phyloP scores from a whole-genome alignment of 2,797 vertebrate genomes.

The Ataeniobius toweri region DNA sequence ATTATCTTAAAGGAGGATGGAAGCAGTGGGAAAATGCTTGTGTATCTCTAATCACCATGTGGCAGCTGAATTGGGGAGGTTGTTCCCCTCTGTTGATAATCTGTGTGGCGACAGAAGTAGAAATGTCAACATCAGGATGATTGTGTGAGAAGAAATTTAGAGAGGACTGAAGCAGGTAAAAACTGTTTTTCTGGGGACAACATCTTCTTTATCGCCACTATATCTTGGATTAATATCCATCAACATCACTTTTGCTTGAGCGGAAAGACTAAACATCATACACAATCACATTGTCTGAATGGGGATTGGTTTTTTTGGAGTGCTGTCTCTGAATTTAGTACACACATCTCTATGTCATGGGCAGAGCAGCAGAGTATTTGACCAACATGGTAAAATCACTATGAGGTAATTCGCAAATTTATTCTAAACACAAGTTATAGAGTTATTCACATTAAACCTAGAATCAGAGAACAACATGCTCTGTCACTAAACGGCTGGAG shows the following conservation, averaged over 20 bases:
- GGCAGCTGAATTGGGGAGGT: constrained; percentile 33
- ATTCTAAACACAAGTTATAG: background rate
- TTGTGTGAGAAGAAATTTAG: background rate
- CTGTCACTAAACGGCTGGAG: constrained; percentile 17
- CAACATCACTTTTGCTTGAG: constrained; percentile 57
- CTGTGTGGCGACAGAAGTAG: constrained; percentile 17
- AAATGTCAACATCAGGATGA: constrained; percentile 21
- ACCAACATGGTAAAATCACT: background rate
- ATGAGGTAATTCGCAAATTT: background rate
- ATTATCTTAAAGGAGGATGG: constrained; percentile 63
- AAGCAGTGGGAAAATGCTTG: constrained; percentile 78
- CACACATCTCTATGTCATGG: background rate
- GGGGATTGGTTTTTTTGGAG: constrained; percentile 67
- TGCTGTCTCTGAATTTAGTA: constrained; percentile 49
- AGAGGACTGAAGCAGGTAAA: constrained; percentile 2
- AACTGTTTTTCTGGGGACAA: constrained; percentile 14
- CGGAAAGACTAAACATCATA: constrained; percentile 57
- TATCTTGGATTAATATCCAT: constrained; percentile 66
- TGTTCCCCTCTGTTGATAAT: constrained; percentile 32
- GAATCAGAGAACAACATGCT: constrained; percentile 8
- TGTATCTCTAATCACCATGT: constrained; percentile 55
- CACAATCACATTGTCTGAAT: constrained; percentile 32
- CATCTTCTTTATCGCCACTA: constrained; percentile 27
- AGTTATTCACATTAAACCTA: background rate
- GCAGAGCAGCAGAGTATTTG: constrained; percentile 4